Conservation (phyloP, 2,113 vertebrate species). For the Hystrix brachyura region DNA sequence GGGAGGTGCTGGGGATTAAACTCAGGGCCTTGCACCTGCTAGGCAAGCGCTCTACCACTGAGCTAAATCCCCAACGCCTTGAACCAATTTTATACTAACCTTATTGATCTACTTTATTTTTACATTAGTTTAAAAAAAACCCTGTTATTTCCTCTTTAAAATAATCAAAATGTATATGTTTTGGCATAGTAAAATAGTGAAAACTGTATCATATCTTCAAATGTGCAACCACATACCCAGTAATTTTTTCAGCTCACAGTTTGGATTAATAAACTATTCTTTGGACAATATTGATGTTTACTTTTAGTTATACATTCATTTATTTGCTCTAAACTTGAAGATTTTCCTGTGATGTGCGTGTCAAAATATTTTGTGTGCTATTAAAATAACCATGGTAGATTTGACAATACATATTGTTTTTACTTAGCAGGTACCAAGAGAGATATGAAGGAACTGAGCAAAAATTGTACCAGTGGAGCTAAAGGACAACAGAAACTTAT, state of each 20-base stretch:
- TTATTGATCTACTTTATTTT: constrained; percentile 75
- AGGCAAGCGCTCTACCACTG: too few relatives aligned
- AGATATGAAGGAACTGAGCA: background rate
- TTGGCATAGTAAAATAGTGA: constrained; percentile 83
- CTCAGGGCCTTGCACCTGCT: too few relatives aligned
- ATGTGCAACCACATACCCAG: constrained; percentile 44
- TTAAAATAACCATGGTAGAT: background rate
- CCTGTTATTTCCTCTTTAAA: constrained; percentile 79
- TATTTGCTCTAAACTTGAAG: constrained; percentile 36
- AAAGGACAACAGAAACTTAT: background rate
- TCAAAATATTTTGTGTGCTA: background rate
- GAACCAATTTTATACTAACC: constrained; percentile 72
- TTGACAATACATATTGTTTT: background rate
- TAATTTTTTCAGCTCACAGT: constrained; percentile 75
- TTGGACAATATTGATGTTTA: constrained; percentile 5
- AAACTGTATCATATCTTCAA: constrained; percentile 85
- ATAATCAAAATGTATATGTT: constrained; percentile 81
- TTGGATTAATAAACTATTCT: constrained; percentile 12
- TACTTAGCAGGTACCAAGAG: background rate
- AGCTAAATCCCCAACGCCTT: background rate
- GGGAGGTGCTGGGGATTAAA: too few relatives aligned
- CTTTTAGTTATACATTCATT: background rate
- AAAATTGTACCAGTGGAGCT: background rate
- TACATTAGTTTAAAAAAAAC: constrained; percentile 70
- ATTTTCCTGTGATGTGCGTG: background rate